Percentiles rank a stretch among this genome's conserved stretches.
Conservation (phyloP, 2,797 vertebrate genomes). For the Myotis findleyi region DNA sequence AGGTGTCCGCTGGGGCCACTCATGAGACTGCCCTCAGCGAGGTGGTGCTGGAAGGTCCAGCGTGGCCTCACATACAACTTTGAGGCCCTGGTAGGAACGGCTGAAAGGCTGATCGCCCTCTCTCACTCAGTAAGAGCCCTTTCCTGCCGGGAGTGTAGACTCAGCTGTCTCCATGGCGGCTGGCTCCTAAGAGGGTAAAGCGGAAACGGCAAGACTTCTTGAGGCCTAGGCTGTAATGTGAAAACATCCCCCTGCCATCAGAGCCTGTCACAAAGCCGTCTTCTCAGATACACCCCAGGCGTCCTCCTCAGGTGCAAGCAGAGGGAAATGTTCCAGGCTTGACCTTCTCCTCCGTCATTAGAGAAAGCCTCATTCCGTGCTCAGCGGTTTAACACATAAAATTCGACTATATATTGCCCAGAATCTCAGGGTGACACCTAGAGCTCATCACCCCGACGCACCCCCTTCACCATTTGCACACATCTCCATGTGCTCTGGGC, state of each 20-base stretch:
- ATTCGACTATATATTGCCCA: neutral
- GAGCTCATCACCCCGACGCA: too few relatives aligned
- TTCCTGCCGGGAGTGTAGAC: neutral
- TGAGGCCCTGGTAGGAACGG: neutral
- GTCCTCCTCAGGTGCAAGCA: neutral
- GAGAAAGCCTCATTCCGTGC: neutral
- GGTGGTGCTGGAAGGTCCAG: neutral
- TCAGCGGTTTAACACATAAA: neutral
- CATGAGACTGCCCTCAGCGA: neutral
- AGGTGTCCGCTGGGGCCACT: neutral
- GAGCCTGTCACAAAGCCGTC: neutral
- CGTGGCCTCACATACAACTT: rapidly evolving
- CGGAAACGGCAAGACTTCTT: neutral
- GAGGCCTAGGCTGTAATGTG: neutral
- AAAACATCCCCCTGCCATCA: neutral
- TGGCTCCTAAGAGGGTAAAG: neutral
- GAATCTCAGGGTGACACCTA: neutral
- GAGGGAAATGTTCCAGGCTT: neutral
- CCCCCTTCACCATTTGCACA: neutral
- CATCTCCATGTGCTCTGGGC: neutral
- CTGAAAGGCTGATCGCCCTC: neutral
- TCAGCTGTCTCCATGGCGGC: neutral
- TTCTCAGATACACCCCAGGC: neutral
- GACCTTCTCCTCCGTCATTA: neutral
- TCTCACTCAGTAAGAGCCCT: neutral